Conservation (phyloP, 2,113 vertebrate species). For the Equus przewalskii region DNA sequence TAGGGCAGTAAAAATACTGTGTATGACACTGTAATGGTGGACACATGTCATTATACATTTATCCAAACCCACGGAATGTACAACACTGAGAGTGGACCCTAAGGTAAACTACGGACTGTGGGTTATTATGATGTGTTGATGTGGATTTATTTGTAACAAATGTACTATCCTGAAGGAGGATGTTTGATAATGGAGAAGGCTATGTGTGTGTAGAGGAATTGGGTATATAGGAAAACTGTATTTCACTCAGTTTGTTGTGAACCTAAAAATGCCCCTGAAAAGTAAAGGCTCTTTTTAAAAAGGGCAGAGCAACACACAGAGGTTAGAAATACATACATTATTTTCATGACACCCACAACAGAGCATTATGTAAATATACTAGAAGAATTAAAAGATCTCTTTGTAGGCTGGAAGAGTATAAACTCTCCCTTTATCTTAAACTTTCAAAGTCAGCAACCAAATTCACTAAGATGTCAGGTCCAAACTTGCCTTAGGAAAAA, state of each 20-base stretch:
- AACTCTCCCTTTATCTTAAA: neutral
- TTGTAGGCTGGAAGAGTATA: neutral
- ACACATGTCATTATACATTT: no score
- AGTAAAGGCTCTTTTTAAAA: neutral
- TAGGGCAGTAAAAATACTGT: neutral
- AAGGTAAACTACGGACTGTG: neutral
- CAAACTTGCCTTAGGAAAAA: neutral
- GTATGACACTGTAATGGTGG: neutral
- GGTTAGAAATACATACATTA: neutral
- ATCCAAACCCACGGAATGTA: no score
- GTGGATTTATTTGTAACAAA: neutral
- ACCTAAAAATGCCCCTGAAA: neutral
- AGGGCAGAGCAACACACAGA: neutral
- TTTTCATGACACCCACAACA: neutral
- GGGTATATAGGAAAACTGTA: neutral
- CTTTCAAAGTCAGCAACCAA: neutral
- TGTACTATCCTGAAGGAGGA: neutral
- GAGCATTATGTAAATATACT: neutral
- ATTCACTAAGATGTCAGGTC: neutral
- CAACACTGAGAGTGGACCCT: no score
- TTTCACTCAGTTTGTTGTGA: neutral
- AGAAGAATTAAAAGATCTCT: neutral
- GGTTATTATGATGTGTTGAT: neutral
- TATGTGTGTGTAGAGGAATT: fast-evolving
- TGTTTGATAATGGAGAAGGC: neutral